These are phyloP conservation scores for Phasia obesa DNA, from an alignment of 2,888 invertebrate species.

Conservation along the genomic window DNA sequence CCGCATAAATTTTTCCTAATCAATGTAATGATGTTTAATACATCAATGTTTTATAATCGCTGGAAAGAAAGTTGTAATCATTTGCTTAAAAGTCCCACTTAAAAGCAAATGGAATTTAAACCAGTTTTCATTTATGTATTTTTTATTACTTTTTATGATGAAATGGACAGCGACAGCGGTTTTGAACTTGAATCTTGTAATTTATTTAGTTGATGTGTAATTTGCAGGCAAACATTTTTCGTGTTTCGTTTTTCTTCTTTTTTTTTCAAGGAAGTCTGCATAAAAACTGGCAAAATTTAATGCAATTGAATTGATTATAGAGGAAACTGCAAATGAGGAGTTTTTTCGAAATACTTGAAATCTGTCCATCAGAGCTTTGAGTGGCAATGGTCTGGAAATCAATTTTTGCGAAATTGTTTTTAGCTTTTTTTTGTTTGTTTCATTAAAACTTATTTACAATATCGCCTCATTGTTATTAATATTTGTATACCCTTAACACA, in stretches of 20 bases:
- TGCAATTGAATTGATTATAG: slow-evolving; percentile 20
- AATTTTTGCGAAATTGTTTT: neutral
- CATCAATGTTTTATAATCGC: slow-evolving; percentile 65
- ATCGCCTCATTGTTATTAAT: too few species aligned
- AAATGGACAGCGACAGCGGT: slow-evolving; percentile 54
- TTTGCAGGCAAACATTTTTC: slow-evolving; percentile 15
- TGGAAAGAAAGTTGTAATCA: slow-evolving; percentile 63
- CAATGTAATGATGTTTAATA: slow-evolving; percentile 55
- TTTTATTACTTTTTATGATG: slow-evolving; percentile 43
- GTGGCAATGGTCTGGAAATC: too few species aligned
- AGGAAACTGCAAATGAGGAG: slow-evolving; percentile 6
- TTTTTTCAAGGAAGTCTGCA: slow-evolving; percentile 53
- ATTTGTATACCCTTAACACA: too few species aligned
- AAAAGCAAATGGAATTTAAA: slow-evolving; percentile 3
- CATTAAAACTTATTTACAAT: neutral
- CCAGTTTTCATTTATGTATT: slow-evolving; percentile 26
- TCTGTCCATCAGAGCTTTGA: neutral
- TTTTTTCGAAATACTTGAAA: slow-evolving; percentile 14
- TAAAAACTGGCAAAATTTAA: neutral
- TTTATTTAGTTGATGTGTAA: slow-evolving; percentile 12
- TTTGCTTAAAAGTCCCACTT: neutral
- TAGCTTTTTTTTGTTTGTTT: neutral
- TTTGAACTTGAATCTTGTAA: slow-evolving; percentile 67
- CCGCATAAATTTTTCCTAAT: slow-evolving; percentile 55
- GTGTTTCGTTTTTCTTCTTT: too few species aligned